Evolutionary conservation across 2,113 vertebrate species (phyloP), one percentile per base, ranked within the genome.

Genomic region (Pterocles gutturalis): DNA sequence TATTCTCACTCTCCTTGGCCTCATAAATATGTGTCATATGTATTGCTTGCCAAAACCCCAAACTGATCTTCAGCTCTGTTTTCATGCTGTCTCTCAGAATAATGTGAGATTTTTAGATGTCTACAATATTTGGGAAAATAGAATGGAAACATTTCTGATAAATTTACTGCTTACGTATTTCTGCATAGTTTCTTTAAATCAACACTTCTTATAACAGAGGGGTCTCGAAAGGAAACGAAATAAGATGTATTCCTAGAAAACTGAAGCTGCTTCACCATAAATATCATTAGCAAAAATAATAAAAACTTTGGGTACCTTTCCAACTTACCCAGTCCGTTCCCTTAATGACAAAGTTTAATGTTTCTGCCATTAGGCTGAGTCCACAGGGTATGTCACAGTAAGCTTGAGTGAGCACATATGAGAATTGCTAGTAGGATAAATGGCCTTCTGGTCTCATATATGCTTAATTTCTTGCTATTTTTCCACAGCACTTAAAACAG

Each of bases 331-430:
- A 17, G 51, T 61, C 76, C 45, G 71, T 49, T 90, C 88, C 15
- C n/a, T 82, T 90, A 62, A 89, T 72, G 77, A 55, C 75, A 28
- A 79, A 71, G 80, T 84, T 95, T 91, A 95, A 96, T 87, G 48
- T 41, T 61, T 75, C 83, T 92, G 49, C 61, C 65, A 75, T 92
- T 83, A 92, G 53, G 31, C 69, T 84, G 76, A 71, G 61, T 82
- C 72, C 77, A 67, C 65, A 49, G 57, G 36, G 64, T 53, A 55
- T 8, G 69, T 54, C 86, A 78, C 77, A 76, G 38, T 21, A 82
- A 94, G 65, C 72, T 82, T 90, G 89, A 87, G 16, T 34, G 53
- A 92, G 69, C 45, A 57, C 13, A 3, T 65, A 28, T 17, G 61
- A 79, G 57, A 92, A 34, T n/a, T 72, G 21, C 53, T 61, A 67